Evolutionary conservation across 2,797 vertebrate species (phyloP).

Genomic region (Falco rusticolus): DNA sequence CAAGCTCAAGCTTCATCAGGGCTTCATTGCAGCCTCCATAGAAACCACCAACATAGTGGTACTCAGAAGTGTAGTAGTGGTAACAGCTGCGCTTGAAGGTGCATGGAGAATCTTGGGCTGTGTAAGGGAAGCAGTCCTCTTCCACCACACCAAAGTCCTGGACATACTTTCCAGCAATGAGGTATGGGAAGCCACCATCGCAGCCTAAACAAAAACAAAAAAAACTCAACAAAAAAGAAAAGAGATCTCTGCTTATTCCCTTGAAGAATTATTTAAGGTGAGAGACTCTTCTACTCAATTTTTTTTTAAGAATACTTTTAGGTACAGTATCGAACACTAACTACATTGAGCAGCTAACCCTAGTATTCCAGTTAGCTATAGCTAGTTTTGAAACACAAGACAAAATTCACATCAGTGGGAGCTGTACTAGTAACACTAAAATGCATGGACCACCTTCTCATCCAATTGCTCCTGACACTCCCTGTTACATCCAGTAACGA

Average conservation of each 20-base stretch:
- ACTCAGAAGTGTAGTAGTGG: constrained; percentile 84
- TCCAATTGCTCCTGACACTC: background rate
- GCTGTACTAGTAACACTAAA: background rate
- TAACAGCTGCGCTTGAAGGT: constrained; percentile 74
- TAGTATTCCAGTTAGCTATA: background rate
- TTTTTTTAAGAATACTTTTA: background rate
- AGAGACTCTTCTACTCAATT: background rate
- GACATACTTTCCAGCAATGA: constrained; percentile 89
- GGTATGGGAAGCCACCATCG: constrained; percentile 94
- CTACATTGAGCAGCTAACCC: background rate
- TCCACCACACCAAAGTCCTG: constrained; percentile 96
- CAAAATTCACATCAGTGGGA: background rate
- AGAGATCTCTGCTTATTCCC: background rate
- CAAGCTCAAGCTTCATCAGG: constrained; percentile 91
- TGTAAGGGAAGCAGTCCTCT: constrained; percentile 90
- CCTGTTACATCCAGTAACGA: background rate
- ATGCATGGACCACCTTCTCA: background rate
- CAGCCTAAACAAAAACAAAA: constrained; percentile 80
- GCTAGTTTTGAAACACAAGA: background rate
- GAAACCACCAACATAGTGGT: constrained; percentile 93
- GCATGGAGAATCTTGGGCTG: constrained; percentile 81
- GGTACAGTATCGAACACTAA: background rate
- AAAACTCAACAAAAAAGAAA: background rate
- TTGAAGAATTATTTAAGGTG: background rate
- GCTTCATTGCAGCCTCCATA: constrained; percentile 94